Evolutionary conservation across 1,140 invertebrate genomes (phyloP).

Genomic region (Aphaenogaster ashmeadi): DNA sequence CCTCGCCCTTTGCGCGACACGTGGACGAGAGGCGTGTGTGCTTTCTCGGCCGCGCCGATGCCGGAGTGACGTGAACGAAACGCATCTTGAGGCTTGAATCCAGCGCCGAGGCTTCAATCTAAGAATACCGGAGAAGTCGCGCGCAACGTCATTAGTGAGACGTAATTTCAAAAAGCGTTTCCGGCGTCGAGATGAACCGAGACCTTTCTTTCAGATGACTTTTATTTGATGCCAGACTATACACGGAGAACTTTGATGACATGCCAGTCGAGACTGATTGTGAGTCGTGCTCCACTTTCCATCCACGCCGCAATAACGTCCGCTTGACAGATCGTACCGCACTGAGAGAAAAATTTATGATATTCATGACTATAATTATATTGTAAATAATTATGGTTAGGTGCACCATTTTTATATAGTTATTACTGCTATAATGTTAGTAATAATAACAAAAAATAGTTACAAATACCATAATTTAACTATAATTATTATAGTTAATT

Average conservation of each 20-base stretch:
- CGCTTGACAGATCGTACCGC: not conserved
- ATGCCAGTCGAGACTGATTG: not conserved
- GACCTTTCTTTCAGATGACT: slow-evolving; percentile 33
- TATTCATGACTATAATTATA: no score
- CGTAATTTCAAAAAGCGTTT: slow-evolving; percentile 40
- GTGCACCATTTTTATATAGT: no score
- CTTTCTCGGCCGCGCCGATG: slow-evolving; percentile 3
- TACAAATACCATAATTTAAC: no score
- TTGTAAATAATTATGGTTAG: no score
- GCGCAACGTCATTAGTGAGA: slow-evolving; percentile 55
- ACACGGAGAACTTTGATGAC: slow-evolving; percentile 54
- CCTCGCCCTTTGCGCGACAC: slow-evolving; percentile 9
- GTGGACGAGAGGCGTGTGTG: not conserved
- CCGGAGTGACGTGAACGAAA: slow-evolving; percentile 28
- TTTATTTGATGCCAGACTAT: slow-evolving; percentile 52
- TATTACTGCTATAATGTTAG: no score
- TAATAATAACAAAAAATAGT: no score
- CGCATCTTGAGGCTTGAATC: slow-evolving; percentile 37
- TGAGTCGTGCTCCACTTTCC: not conserved
- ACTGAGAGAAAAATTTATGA: no score
- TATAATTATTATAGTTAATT: no score
- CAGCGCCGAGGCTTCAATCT: slow-evolving; percentile 42
- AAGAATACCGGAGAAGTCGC: slow-evolving; percentile 31
- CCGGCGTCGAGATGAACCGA: not conserved
- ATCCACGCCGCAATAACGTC: slow-evolving; percentile 27